Evolutionary conservation across 2,113 vertebrate genomes (phyloP).

Genomic region (Benthochromis sp.): DNA sequence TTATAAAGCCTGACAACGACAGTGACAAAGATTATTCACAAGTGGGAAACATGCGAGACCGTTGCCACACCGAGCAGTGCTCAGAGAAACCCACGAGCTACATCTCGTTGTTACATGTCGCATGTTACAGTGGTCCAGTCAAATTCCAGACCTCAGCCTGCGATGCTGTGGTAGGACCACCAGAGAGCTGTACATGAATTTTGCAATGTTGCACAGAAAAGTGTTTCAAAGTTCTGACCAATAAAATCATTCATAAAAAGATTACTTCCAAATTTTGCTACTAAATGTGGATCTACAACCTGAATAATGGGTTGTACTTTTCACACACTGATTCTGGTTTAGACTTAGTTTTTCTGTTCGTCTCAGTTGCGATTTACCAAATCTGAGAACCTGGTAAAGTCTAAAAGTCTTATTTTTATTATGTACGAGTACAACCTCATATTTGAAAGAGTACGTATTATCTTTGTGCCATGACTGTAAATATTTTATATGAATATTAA

Average conservation of each 20-base stretch:
- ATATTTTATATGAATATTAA: neutral
- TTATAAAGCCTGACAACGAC: neutral
- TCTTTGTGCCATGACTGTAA: neutral
- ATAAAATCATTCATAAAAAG: neutral
- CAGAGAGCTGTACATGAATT: neutral
- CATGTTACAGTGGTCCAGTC: neutral
- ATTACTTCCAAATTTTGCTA: neutral
- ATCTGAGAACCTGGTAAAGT: neutral
- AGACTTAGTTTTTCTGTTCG: neutral
- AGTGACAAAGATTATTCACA: neutral
- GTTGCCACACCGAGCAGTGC: neutral
- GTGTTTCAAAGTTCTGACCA: neutral
- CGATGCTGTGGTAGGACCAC: neutral
- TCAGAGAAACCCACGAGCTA: neutral
- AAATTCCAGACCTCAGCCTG: neutral
- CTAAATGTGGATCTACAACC: neutral
- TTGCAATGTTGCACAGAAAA: neutral
- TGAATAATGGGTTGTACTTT: neutral
- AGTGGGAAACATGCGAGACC: neutral
- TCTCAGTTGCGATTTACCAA: neutral
- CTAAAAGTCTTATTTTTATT: neutral
- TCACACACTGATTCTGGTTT: neutral
- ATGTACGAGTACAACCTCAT: neutral
- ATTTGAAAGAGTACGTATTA: neutral
- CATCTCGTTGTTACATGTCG: neutral